Conservation (phyloP, 2,888 invertebrate genomes). For the Graphium colonna region DNA sequence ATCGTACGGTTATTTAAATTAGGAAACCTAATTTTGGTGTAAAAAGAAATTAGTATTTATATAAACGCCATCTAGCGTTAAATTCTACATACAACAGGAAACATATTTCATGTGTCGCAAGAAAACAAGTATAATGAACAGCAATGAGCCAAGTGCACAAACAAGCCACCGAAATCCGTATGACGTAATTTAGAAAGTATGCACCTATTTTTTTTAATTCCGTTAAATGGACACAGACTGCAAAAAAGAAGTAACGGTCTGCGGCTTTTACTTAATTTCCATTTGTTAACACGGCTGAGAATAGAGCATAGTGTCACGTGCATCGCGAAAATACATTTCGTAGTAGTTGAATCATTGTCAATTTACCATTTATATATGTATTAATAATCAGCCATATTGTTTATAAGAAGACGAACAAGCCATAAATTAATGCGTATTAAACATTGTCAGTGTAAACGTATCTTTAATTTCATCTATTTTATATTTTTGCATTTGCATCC, state of each 20-base stretch:
- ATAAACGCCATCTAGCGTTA: conserved; percentile 29
- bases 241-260: conserved; percentile 14
- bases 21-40: too few species aligned
- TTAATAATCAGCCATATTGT: too few species aligned
- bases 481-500: too few species aligned
- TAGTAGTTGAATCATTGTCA: too few species aligned
- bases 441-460: too few species aligned
- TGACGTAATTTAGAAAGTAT: conserved; percentile 74
- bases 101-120: background rate
- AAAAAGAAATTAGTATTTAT: too few species aligned
- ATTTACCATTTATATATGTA: too few species aligned
- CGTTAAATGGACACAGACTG: conserved; percentile 40
- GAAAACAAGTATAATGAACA: conserved; percentile 14
- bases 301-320: background rate
- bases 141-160: conserved; percentile 34
- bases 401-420: too few species aligned
- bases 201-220: conserved; percentile 60
- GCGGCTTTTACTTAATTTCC: conserved; percentile 10
- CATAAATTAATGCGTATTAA: too few species aligned
- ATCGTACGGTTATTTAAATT: too few species aligned
- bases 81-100: conserved; percentile 21
- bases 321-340: background rate
- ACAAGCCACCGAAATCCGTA: conserved; percentile 54
- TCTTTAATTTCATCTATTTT: too few species aligned
- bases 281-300: conserved; percentile 8